Evolutionary conservation across 2,797 vertebrate species (phyloP).

Genomic region (Lacerta bilineata): DNA sequence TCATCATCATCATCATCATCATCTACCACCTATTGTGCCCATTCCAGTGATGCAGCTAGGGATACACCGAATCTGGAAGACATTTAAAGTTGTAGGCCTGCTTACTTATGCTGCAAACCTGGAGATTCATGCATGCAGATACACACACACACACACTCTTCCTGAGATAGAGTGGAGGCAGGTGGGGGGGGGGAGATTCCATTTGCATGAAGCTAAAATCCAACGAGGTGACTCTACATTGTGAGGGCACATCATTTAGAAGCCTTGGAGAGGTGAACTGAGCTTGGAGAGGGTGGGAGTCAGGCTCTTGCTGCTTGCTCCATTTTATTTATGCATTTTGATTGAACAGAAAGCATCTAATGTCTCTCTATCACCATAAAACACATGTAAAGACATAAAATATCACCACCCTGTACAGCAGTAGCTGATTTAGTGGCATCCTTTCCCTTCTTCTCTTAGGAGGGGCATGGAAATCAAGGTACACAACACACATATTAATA

Average conservation of each 20-base stretch:
- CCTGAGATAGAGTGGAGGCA: too few relatives aligned
- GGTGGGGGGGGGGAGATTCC: too few relatives aligned
- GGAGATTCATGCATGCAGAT: not conserved
- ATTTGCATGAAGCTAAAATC: not conserved
- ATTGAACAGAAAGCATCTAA: slow-evolving; percentile 34
- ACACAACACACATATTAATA: slow-evolving; percentile 1
- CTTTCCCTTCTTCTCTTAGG: slow-evolving; percentile 3
- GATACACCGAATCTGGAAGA: not conserved
- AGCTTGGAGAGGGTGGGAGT: not conserved
- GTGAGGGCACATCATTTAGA: not conserved
- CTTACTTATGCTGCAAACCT: not conserved
- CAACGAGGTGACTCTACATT: not conserved
- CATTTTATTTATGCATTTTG: slow-evolving; percentile 37
- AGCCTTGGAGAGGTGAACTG: not conserved
- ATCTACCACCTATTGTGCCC: not conserved
- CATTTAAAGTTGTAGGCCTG: not conserved
- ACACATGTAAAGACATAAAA: slow-evolving; percentile 23
- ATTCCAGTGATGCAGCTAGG: not conserved
- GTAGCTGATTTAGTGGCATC: slow-evolving; percentile 25
- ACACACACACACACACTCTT: not conserved
- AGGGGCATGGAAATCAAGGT: not conserved
- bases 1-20: too few relatives aligned
- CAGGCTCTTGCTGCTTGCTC: not conserved
- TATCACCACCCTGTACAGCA: not conserved
- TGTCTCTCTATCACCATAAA: slow-evolving; percentile 43